Base-by-base conservation (phyloP, 2,888 invertebrate species). In the Mimachlamys varia region DNA sequence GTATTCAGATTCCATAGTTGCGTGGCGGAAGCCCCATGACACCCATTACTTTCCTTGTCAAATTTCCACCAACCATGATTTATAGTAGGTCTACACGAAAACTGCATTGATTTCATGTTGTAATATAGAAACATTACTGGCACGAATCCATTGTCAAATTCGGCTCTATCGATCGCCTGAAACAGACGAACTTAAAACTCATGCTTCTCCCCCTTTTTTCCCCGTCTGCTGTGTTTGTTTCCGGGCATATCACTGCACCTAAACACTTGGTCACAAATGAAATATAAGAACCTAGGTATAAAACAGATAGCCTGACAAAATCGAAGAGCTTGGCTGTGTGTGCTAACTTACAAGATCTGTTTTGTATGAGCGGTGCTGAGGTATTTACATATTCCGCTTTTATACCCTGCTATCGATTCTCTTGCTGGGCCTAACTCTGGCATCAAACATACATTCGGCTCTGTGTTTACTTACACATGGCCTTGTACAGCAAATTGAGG, bases 1-100 rank as follows among this genome's bases (percentile, higher is more conserved):
- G 76, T 76, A 33, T 76, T 76, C 76, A 76, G 76, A 76, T 76
- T 76, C 76, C 76, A 76, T 10, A 62, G 27, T 76, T 76, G 76
- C 15, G 76, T 76, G 76, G 76, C 76, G 76, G 76, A 76, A 76
- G 76, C 33, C 76, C 76, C 76, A 33, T 76, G 76, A 76, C 76
- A 76, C 76, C 76, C 76, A 76, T 76, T 76, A 76, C n/a, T 76
- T 76, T 76, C 76, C 76, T 33, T 76, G 76, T 76, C 76, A 76
- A 76, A 76, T 76, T 76, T 76, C 76, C 76, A 76, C 76, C 76
- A 76, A 76, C 76, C 76, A 76, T 76, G 76, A 76, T 76, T 76
- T 76, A 76, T 76, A 76, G 76, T 33, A 76, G 33, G 76, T 76
- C 76, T 76, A 76, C 76, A 76, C 76, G 76, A 76, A 76, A 27